These are phyloP conservation scores for Laupala kohalensis DNA, from an alignment of 1,140 invertebrate genomes.

Conservation along the genomic window DNA sequence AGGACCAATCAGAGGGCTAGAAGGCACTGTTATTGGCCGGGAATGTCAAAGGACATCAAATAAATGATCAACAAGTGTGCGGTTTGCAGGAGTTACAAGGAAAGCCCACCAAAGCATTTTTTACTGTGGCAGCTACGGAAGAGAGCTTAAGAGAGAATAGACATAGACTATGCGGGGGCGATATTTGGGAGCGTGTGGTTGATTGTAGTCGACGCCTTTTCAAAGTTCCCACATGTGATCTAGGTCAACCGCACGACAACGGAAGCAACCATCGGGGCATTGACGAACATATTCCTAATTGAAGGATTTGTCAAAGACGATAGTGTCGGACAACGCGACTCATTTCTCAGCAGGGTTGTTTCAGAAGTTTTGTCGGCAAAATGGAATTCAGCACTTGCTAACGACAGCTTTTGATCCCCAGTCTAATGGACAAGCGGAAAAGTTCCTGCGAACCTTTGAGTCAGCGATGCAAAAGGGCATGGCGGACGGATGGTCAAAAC, in stretches of 20 bases:
- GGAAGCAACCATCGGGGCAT: not conserved
- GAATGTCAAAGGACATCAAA: not conserved
- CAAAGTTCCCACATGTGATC: not conserved
- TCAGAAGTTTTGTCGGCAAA: not conserved
- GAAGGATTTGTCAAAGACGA: not conserved
- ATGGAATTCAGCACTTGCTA: not conserved
- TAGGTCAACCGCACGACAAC: not conserved
- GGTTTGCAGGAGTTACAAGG: not conserved
- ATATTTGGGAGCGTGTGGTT: not conserved
- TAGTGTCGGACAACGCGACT: not conserved
- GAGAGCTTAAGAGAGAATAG: not conserved
- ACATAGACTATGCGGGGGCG: not conserved
- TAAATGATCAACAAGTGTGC: not conserved
- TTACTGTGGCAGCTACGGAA: not conserved
- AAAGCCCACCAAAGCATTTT: not conserved
- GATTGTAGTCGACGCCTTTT: not conserved
- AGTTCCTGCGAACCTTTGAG: not conserved
- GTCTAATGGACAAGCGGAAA: not conserved
- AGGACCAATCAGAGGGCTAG: not conserved
- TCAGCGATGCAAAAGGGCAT: not conserved
- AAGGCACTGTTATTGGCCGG: not conserved
- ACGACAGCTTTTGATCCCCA: not conserved
- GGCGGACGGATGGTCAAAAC: not conserved
- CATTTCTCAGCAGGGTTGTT: not conserved
- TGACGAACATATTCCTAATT: not conserved